Evolutionary conservation across 1,140 invertebrate species (phyloP).

Genomic region (Mycetomoellerius zeteki): DNA sequence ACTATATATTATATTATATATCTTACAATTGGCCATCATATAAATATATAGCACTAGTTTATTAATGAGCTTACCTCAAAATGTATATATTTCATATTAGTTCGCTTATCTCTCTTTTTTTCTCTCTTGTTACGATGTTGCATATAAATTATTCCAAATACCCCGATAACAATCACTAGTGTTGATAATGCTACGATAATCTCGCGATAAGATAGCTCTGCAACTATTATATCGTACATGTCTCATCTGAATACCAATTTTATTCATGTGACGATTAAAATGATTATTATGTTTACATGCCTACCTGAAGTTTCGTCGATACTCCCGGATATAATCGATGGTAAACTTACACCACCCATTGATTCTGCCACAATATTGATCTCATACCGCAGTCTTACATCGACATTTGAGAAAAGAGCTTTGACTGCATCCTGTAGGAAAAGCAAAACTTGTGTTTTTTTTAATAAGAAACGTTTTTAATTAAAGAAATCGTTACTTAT

Average conservation of each 20-base stretch:
- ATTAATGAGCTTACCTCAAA: constrained; percentile 69
- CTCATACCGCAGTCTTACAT: constrained; percentile 72
- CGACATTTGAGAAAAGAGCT: constrained; percentile 71
- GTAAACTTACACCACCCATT: constrained; percentile 74
- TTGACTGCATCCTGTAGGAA: constrained; percentile 78
- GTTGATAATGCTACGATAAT: constrained; percentile 55
- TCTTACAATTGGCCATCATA: neutral
- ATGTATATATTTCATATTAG: constrained; percentile 67
- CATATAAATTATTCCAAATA: constrained; percentile 61
- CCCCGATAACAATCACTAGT: constrained; percentile 49
- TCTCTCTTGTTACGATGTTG: constrained; percentile 26
- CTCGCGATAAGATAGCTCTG: constrained; percentile 29
- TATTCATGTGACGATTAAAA: neutral
- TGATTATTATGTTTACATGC: neutral
- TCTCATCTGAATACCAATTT: neutral
- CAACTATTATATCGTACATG: neutral
- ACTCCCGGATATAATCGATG: constrained; percentile 14
- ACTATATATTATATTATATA: no score
- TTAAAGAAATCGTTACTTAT: neutral
- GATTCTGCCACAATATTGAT: constrained; percentile 81
- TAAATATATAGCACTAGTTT: neutral
- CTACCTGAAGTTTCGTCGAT: constrained; percentile 31
- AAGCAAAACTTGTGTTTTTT: neutral
- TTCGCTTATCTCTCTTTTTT: constrained; percentile 45
- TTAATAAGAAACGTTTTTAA: neutral